Percentiles rank a stretch among this genome's conserved stretches.
Conservation (phyloP, 2,113 vertebrate species). For the Guaruba guarouba region DNA sequence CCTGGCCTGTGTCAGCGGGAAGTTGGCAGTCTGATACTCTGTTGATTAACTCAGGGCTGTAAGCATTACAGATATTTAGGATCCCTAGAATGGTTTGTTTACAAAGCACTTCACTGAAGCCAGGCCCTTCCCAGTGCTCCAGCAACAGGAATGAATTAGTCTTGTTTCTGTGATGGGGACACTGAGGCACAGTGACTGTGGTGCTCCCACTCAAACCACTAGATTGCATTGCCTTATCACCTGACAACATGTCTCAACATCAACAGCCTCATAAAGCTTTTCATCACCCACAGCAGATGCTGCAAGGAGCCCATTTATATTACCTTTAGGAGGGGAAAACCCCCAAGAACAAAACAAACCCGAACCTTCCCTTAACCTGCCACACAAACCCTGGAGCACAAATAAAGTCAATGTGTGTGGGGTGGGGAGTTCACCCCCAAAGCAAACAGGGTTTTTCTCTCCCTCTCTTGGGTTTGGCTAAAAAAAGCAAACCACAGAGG, state of each 20-base stretch:
- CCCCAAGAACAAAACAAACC: background rate
- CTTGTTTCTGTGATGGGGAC: background rate
- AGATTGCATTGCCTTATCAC: background rate
- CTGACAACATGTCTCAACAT: background rate
- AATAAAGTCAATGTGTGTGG: background rate
- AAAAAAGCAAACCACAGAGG: conserved; percentile 71
- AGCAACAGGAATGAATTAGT: rapidly evolving
- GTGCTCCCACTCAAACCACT: background rate
- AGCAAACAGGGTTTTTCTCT: conserved; percentile 39
- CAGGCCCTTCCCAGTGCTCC: background rate
- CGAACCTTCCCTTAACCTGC: background rate
- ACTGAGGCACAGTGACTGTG: background rate
- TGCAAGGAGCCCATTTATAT: background rate
- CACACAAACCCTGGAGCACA: background rate
- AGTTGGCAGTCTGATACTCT: background rate
- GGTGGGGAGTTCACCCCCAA: background rate
- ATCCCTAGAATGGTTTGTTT: background rate
- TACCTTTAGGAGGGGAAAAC: background rate
- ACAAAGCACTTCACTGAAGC: background rate
- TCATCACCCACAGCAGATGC: conserved; percentile 10
- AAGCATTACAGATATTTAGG: background rate
- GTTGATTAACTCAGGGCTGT: background rate
- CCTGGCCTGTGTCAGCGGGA: background rate
- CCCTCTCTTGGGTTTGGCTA: background rate
- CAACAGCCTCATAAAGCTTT: conserved; percentile 8